phyloP scores from a whole-genome alignment of 2,888 invertebrate genomes.

The Leptarthrus brevirostris region DNA sequence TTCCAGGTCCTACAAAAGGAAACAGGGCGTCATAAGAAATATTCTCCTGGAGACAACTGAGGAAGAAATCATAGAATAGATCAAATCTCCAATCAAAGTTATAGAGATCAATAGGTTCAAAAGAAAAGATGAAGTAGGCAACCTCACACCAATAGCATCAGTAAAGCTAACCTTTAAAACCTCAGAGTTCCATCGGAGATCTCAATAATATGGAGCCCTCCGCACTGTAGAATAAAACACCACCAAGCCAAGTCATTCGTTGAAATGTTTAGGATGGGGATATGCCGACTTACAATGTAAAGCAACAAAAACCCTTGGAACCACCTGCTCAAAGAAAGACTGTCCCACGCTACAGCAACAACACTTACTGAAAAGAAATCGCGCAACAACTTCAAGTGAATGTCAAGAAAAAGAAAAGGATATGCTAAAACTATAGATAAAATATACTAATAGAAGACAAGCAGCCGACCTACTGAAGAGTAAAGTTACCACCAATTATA shows the following conservation, averaged over 20 bases:
- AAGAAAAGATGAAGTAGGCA: background rate
- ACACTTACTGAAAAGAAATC: background rate
- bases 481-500: no score
- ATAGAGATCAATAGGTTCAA: background rate
- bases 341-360: background rate
- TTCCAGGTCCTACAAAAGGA: background rate
- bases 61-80: background rate
- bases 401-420: background rate
- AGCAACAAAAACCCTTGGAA: background rate
- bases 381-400: background rate
- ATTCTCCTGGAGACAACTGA: background rate
- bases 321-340: background rate
- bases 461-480: no score
- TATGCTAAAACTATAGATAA: background rate
- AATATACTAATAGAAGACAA: no score
- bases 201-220: background rate
- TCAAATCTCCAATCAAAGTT: background rate
- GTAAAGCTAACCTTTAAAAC: background rate
- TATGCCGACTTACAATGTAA: background rate
- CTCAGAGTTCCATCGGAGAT: background rate
- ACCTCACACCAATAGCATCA: background rate
- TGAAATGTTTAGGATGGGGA: background rate
- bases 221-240: background rate
- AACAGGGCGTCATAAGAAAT: background rate
- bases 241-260: background rate